These are phyloP conservation scores for Salvelinus fontinalis DNA, from an alignment of 2,113 vertebrate genomes.

Conservation along the genomic window DNA sequence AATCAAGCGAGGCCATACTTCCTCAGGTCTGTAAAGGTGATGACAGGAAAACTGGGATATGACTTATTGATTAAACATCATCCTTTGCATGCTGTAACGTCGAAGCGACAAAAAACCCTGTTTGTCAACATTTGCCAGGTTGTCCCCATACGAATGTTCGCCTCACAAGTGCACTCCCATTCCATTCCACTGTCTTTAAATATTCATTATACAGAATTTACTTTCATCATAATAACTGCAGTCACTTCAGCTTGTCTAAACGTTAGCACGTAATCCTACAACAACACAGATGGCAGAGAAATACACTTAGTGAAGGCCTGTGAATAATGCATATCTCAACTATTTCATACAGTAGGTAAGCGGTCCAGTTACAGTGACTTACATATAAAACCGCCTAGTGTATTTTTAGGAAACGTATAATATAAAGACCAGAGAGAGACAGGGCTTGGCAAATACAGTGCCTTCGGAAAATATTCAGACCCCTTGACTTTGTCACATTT, in stretches of 20 bases:
- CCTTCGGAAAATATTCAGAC: no score
- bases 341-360: background rate
- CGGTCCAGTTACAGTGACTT: background rate
- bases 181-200: slow-evolving; percentile 3
- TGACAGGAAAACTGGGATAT: background rate
- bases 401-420: background rate
- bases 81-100: slow-evolving; percentile 8
- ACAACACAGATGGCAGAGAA: background rate
- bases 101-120: slow-evolving; percentile 12
- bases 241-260: background rate
- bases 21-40: slow-evolving; percentile 6
- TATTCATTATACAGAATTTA: slow-evolving; percentile 19
- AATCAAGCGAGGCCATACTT: background rate
- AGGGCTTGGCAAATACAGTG: background rate
- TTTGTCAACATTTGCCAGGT: slow-evolving; percentile 11
- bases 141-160: background rate
- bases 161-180: slow-evolving; percentile 12
- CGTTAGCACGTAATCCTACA: background rate
- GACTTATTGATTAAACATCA: slow-evolving; percentile 24
- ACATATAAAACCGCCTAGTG: background rate
- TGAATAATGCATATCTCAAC: background rate
- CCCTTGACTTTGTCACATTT: no score
- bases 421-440: background rate
- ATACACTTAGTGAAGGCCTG: background rate
- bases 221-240: slow-evolving; percentile 20